phyloP scores from a whole-genome alignment of 2,797 vertebrate species.

The Lycodopsis pacificus region DNA sequence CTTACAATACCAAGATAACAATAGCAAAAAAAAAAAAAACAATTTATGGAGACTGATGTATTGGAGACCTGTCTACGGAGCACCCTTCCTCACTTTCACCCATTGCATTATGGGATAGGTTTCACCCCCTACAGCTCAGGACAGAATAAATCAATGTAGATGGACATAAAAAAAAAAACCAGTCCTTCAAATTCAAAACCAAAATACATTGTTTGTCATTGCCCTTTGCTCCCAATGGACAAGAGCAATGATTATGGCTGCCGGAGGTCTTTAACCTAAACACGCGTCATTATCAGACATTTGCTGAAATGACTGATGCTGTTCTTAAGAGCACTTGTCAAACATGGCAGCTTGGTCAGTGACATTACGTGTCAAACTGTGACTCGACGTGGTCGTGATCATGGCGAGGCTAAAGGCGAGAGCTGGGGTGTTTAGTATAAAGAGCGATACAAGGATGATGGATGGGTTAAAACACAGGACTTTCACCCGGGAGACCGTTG shows the following conservation, averaged over 20 bases:
- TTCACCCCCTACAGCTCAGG: background rate
- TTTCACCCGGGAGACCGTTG: background rate
- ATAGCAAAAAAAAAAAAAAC: background rate
- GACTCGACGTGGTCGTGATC: background rate
- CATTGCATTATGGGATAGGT: conserved; percentile 9
- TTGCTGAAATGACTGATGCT: background rate
- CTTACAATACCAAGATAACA: background rate
- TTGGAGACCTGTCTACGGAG: background rate
- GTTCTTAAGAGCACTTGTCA: background rate
- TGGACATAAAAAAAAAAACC: background rate
- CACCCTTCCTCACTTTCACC: background rate
- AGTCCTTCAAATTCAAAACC: background rate
- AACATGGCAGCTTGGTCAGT: background rate
- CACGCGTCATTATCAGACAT: background rate
- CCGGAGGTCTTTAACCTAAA: background rate
- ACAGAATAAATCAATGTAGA: conserved; percentile 12
- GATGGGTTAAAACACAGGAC: background rate
- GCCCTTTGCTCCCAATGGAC: background rate
- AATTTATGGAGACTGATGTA: conserved; percentile 12
- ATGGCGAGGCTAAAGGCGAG: background rate
- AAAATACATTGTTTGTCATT: background rate
- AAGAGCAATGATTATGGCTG: background rate
- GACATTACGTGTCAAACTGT: background rate
- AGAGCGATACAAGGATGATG: background rate
- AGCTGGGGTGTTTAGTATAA: background rate